Percentiles rank a stretch among this genome's conserved stretches.
Evolutionary conservation across 1,140 invertebrate genomes (phyloP).

Genomic region (Tetranychus urticae): DNA sequence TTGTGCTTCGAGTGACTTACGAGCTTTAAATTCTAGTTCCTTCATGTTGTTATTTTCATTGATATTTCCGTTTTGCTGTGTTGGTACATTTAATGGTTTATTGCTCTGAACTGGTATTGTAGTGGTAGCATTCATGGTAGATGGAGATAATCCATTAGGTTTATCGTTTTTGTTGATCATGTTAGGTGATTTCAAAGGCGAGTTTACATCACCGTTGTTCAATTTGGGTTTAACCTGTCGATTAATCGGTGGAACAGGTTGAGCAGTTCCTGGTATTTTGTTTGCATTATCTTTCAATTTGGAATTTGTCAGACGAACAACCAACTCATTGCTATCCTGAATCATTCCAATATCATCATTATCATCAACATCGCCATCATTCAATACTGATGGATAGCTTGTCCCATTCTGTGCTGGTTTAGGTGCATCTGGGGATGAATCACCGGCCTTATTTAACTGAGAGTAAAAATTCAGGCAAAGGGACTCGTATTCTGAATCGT

Average conservation of each 20-base stretch:
- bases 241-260: slow-evolving; percentile 1
- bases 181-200: not conserved
- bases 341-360: not conserved
- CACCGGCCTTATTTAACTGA: not conserved
- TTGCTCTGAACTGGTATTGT: too few relatives aligned
- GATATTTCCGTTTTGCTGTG: too few relatives aligned
- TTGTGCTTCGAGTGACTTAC: not conserved
- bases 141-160: not conserved
- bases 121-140: not conserved
- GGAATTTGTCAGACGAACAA: not conserved
- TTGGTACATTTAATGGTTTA: too few relatives aligned
- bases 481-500: not conserved
- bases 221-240: slow-evolving; percentile 5
- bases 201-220: not conserved
- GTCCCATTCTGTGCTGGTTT: not conserved
- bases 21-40: not conserved
- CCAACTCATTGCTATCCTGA: not conserved
- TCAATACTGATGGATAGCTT: not conserved
- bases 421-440: not conserved
- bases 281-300: not conserved
- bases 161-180: not conserved
- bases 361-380: not conserved
- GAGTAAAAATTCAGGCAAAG: not conserved
- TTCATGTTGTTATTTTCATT: too few relatives aligned
- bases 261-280: slow-evolving; percentile 5